Evolutionary conservation across 37 sponge, comb jelly and placozoan species (phyloP).

Genomic region (Diacarnus erythraeanus): DNA sequence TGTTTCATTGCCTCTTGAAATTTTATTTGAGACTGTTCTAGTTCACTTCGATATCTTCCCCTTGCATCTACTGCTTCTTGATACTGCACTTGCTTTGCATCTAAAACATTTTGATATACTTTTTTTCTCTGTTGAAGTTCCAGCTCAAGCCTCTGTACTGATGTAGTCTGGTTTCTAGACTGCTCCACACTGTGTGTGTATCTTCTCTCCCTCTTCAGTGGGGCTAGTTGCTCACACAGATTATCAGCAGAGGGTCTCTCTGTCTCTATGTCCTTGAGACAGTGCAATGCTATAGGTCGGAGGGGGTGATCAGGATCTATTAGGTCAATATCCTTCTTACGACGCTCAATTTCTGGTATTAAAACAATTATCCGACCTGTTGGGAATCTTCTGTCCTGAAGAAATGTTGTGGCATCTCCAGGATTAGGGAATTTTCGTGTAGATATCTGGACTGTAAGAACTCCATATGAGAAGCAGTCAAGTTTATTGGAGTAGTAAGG

Average conservation of each 20-base stretch:
- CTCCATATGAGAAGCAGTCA: conserved; percentile 45
- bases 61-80: neutral
- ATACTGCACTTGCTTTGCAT: neutral
- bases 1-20: neutral
- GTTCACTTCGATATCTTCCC: neutral
- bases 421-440: conserved; percentile 8
- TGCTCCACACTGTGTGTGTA: neutral
- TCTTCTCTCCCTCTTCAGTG: neutral
- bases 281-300: neutral
- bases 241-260: neutral
- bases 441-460: conserved; percentile 26
- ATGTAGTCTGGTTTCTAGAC: neutral
- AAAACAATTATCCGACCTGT: neutral
- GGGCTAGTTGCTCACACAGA: neutral
- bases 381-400: neutral
- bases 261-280: neutral
- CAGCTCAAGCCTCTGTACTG: neutral
- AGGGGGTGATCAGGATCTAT: neutral
- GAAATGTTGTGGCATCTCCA: neutral
- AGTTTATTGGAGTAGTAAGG: conserved; percentile 3
- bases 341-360: neutral
- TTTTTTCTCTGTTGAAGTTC: no score
- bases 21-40: neutral
- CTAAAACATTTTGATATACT: neutral
- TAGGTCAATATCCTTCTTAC: neutral